Evolutionary conservation across 2,888 invertebrate species (phyloP).

Genomic region (Bruchidius siliquastri): DNA sequence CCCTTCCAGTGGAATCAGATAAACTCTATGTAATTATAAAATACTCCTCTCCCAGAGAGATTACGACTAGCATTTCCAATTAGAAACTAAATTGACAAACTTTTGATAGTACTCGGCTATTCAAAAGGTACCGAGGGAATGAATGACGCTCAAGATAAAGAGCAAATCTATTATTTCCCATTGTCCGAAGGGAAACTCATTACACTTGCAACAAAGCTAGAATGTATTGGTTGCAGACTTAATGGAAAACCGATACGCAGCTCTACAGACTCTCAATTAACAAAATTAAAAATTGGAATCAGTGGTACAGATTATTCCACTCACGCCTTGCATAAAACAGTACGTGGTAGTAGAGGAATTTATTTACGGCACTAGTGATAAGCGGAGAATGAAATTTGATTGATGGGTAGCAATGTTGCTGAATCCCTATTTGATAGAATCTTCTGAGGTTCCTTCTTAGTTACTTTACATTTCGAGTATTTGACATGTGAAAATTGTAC

Average conservation of each 20-base stretch:
- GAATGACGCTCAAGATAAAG: background rate
- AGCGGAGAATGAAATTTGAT: too few species aligned
- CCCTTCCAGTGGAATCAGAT: too few species aligned
- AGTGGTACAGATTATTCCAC: background rate
- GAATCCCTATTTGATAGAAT: too few species aligned
- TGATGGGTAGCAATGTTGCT: too few species aligned
- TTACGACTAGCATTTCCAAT: background rate
- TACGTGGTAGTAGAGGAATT: background rate
- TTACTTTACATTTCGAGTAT: too few species aligned
- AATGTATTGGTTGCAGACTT: background rate
- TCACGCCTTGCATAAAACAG: background rate
- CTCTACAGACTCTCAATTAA: background rate
- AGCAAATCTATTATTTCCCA: background rate
- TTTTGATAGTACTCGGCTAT: background rate
- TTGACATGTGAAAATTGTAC: too few species aligned
- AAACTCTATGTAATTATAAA: too few species aligned
- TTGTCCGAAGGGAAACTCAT: background rate
- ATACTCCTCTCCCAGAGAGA: background rate
- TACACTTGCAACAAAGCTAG: background rate
- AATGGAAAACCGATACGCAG: background rate
- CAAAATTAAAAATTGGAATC: background rate
- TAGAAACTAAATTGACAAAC: background rate
- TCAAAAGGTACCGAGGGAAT: background rate
- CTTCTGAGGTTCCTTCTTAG: too few species aligned
- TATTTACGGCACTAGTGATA: too few species aligned